Percentiles rank a stretch among this genome's conserved stretches.
Evolutionary conservation across 2,113 vertebrate genomes (phyloP).

Genomic region (Turnix velox): DNA sequence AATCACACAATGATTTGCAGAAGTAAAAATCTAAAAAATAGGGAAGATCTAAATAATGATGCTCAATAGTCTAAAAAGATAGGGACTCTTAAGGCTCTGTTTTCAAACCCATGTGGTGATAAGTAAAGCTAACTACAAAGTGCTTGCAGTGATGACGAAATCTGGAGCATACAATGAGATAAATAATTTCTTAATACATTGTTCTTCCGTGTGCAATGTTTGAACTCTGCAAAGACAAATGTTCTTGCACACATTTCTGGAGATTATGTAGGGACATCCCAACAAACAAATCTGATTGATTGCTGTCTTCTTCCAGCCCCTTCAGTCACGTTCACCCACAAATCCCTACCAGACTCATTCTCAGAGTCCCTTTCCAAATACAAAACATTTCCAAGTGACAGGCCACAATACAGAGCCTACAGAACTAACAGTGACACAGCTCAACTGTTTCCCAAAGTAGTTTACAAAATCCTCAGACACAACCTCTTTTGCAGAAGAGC

Average conservation of each 20-base stretch:
- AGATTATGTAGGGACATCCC: not conserved
- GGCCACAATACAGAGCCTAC: not conserved
- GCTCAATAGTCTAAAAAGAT: not conserved
- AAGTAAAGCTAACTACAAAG: not conserved
- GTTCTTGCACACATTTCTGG: not conserved
- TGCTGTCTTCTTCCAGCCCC: not conserved
- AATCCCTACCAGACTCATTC: not conserved
- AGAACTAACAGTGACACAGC: not conserved
- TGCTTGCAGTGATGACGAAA: not conserved
- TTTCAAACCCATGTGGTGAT: constrained; percentile 3
- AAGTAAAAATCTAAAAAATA: not conserved
- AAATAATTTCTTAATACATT: not conserved
- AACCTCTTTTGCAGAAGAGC: not conserved
- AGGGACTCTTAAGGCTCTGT: not conserved
- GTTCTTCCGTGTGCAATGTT: not conserved
- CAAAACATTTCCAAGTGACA: not conserved
- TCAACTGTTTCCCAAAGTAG: not conserved
- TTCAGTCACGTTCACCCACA: not conserved
- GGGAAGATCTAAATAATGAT: not conserved
- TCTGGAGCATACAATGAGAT: not conserved
- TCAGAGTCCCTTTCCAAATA: not conserved
- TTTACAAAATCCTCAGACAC: not conserved
- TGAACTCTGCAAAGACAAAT: not conserved
- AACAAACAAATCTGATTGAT: not conserved
- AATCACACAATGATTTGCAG: not conserved